Base-by-base conservation (phyloP, 2,797 vertebrate genomes). In the Amblyopsis hoosieri region DNA sequence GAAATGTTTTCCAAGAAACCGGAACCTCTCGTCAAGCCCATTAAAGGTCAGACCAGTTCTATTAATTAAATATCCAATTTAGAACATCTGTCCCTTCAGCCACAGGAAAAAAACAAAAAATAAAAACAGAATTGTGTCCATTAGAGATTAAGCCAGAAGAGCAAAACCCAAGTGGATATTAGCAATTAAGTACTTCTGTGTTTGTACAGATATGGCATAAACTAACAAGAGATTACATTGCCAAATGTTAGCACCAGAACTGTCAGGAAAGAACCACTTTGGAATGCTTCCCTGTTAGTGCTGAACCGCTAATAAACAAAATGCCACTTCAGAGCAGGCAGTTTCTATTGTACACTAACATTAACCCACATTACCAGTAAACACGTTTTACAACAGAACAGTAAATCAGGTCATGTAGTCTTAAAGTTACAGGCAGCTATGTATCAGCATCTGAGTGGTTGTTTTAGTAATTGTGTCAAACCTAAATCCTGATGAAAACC, bases 181-280 rank as follows among this genome's bases (percentile, higher is more conserved):
- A 31, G 45, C 60, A 74, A 60, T 78, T 72, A 67, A 74, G 69
- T 77, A 74, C 66, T 62, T 69, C 57, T 75, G 69, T 58, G 23
- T 23, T 23, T 23, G 8, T 52, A 75, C 72, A 80, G 73, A 64
- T 61, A 71, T 52, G 9, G 67, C 62, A 55, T 50, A 56, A 76
- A 69, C 4, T 49, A 61, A 59, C 17, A 56, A 69, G 73, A 53
- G 72, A 60, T 63, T 72, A 64, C 71, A 72, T 64, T 49, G 45
- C 75, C 8, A 8, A 75, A 15, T 11, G 64, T 75, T 57, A 83
- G 85, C 83, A 85, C 79, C 81, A 67, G 8, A 48, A 60, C 68
- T 65, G 57, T 33, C 59, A 60, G 53, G 54, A 45, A 66, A 11
- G 57, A 58, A 42, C 6, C 37, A 9, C 7, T 42, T 42, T 8